phyloP scores from a whole-genome alignment of 2,797 vertebrate genomes.

The Alca torda region DNA sequence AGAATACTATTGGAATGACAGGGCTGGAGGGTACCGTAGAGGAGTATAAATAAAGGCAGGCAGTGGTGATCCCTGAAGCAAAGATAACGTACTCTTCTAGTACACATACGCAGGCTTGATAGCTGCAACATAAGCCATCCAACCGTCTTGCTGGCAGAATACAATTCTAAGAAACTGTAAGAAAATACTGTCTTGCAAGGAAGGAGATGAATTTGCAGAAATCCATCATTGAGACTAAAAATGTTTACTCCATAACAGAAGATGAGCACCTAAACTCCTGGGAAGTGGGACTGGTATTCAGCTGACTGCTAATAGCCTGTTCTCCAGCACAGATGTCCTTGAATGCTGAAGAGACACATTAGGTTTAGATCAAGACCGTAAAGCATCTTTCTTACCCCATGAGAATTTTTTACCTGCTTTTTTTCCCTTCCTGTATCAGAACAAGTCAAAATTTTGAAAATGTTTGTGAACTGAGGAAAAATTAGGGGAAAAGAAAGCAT shows the following conservation, averaged over 20 bases:
- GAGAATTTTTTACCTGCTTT: not conserved
- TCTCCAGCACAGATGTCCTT: not conserved
- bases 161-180: not conserved
- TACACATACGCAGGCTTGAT: constrained; percentile 17
- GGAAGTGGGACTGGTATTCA: not conserved
- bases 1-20: constrained; percentile 57
- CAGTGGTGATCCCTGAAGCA: constrained; percentile 63
- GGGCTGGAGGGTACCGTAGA: constrained; percentile 43
- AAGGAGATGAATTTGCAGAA: constrained; percentile 16
- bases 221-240: not conserved
- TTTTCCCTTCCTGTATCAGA: not conserved
- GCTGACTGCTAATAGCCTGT: not conserved
- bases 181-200: not conserved
- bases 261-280: not conserved
- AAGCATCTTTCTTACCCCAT: not conserved
- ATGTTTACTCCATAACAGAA: not conserved
- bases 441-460: not conserved
- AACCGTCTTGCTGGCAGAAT: not conserved
- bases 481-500: not conserved
- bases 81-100: constrained; percentile 61
- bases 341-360: not conserved
- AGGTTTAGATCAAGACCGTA: not conserved
- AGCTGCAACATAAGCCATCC: constrained; percentile 34
- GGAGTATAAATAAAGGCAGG: constrained; percentile 61
- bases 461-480: not conserved